These are phyloP conservation scores for Etheostoma nigrum DNA, from an alignment of 2,797 vertebrate genomes.

Conservation along the genomic window DNA sequence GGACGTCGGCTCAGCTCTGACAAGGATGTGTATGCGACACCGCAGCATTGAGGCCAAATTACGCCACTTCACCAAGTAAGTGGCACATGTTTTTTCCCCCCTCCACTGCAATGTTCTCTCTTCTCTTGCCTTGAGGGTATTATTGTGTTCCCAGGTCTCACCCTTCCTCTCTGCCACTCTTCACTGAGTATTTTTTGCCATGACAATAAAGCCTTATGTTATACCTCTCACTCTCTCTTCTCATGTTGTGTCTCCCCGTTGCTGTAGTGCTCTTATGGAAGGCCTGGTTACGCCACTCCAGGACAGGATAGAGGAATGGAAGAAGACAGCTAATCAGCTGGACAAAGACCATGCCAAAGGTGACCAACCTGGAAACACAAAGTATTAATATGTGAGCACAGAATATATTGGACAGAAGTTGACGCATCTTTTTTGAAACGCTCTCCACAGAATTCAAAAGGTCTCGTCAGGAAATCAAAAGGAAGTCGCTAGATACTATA, in stretches of 20 bases:
- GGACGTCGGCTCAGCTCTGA: slow-evolving; percentile 95
- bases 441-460: slow-evolving; percentile 92
- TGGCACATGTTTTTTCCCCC: slow-evolving; percentile 9
- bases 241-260: slow-evolving; percentile 15
- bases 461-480: slow-evolving; percentile 97
- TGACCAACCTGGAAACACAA: slow-evolving; percentile 47
- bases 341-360: slow-evolving; percentile 99
- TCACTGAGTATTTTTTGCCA: slow-evolving; percentile 18
- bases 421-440: neutral
- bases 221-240: slow-evolving; percentile 2
- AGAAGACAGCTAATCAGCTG: slow-evolving; percentile 94
- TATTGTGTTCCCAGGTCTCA: slow-evolving; percentile 3
- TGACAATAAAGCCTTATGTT: slow-evolving; percentile 38
- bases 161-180: slow-evolving; percentile 21
- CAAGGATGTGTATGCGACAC: slow-evolving; percentile 98
- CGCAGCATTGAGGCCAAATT: slow-evolving; percentile 98
- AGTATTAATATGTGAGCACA: neutral
- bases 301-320: slow-evolving; percentile 98
- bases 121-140: slow-evolving; percentile 15
- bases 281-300: slow-evolving; percentile 95
- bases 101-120: slow-evolving; percentile 14
- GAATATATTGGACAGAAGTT: neutral
- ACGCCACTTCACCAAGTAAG: slow-evolving; percentile 97
- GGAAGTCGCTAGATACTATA: slow-evolving; percentile 96
- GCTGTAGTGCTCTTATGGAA: slow-evolving; percentile 92